These are phyloP conservation scores for Hyposoter dolosus DNA, from an alignment of 2,888 invertebrate species.

Conservation along the genomic window DNA sequence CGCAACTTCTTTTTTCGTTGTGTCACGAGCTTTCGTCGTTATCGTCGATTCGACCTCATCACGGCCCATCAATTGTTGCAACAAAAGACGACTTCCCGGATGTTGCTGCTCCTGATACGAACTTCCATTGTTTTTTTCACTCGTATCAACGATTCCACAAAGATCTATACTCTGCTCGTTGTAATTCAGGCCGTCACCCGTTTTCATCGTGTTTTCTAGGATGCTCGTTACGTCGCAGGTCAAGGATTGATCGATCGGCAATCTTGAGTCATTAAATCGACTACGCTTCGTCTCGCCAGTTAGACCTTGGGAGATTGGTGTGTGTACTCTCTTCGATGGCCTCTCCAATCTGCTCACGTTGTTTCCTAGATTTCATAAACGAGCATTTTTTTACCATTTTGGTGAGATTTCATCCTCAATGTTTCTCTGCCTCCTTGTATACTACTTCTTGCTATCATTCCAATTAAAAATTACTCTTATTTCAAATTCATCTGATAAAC, in stretches of 20 bases:
- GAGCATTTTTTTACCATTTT: constrained; percentile 26
- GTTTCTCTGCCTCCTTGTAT: neutral
- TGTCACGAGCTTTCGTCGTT: constrained; percentile 55
- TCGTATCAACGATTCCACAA: constrained; percentile 61
- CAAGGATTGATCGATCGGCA: constrained; percentile 57
- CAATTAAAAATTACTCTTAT: constrained; percentile 32
- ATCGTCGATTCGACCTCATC: constrained; percentile 3
- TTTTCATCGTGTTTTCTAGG: constrained; percentile 27
- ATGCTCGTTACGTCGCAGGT: constrained; percentile 36
- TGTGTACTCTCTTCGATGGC: constrained; percentile 79
- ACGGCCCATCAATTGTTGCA: constrained; percentile 86
- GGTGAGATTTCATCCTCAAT: neutral
- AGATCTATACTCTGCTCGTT: constrained; percentile 62
- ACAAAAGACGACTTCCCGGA: constrained; percentile 83
- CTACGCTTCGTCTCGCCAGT: constrained; percentile 78
- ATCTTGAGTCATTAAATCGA: constrained; percentile 74
- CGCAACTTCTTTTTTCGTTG: constrained; percentile 40
- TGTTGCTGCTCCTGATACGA: constrained; percentile 47
- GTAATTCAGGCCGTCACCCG: constrained; percentile 33
- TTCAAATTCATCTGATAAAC: neutral
- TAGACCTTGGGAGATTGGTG: constrained; percentile 68
- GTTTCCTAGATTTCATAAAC: constrained; percentile 62
- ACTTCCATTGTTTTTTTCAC: constrained; percentile 66
- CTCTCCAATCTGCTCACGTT: constrained; percentile 70
- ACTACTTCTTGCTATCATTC: constrained; percentile 12